phyloP scores from a whole-genome alignment of 2,888 invertebrate genomes.

The Lochmaea crataegi region DNA sequence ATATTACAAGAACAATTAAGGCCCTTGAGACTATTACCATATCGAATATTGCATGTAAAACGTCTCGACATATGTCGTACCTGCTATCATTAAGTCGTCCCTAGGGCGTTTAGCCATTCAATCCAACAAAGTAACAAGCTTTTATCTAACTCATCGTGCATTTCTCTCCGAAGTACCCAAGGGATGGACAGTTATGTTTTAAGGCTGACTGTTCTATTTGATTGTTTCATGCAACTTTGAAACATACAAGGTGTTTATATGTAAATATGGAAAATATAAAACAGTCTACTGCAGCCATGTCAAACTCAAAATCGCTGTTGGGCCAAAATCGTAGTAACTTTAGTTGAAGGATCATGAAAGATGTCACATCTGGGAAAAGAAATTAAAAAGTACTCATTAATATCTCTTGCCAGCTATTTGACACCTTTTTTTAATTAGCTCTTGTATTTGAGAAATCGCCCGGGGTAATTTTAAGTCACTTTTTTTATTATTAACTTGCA shows the following conservation, averaged over 20 bases:
- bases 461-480: too few species aligned
- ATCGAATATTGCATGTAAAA: slow-evolving; percentile 36
- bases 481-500: too few species aligned
- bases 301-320: too few species aligned
- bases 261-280: too few species aligned
- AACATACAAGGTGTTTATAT: background rate
- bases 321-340: too few species aligned
- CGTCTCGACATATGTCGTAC: slow-evolving; percentile 50
- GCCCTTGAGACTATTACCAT: slow-evolving; percentile 24
- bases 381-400: too few species aligned
- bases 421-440: too few species aligned
- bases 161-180: slow-evolving; percentile 27
- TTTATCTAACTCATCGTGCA: slow-evolving; percentile 38
- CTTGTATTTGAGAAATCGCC: too few species aligned
- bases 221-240: background rate
- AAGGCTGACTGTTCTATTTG: slow-evolving; percentile 21
- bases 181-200: slow-evolving; percentile 32
- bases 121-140: slow-evolving; percentile 47
- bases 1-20: slow-evolving; percentile 17
- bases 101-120: slow-evolving; percentile 44
- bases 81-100: slow-evolving; percentile 48
- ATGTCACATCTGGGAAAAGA: too few species aligned
- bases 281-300: too few species aligned
- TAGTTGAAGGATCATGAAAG: too few species aligned
- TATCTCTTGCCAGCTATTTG: too few species aligned